Base-by-base conservation (phyloP, 2,888 invertebrate genomes). In the Leucophenga montana region DNA sequence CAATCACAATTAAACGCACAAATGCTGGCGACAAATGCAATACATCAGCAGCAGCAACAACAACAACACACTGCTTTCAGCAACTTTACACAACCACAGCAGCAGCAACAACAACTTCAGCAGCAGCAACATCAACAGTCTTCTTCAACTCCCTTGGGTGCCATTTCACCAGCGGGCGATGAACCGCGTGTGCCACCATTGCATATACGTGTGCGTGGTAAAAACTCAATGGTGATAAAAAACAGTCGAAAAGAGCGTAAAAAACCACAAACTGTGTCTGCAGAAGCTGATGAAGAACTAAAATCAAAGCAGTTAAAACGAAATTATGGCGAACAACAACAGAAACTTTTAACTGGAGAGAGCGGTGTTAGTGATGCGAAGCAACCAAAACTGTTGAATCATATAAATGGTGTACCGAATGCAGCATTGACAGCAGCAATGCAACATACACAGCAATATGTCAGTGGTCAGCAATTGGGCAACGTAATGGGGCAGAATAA, bases 181-280 rank as follows among this genome's bases (percentile, higher is more conserved):
- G 95, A 95, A 80, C 92, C 94, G 8, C 90, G 95, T 68, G 97
- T 97, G 61, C 96, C 97, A 9, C 97, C 96, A 1, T 89, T 96
- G 72, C 96, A 96, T 87, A 96, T 97, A 80, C 95, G 95, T 70
- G 89, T 97, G 54, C 91, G 96, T 71, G 86, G 86, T 16, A 91
- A 95, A 70, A 95, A 95, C 86, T 95, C 95, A 0, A 95, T 95
- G 53, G 95, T 96, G 62, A 95, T 95, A 78, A 94, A 93, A 83
- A 93, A 93, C 85, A 93, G 94, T 65, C 94, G 94, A 79, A 93
- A 93, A 78, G 91, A 92, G 71, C 90, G 92, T 79, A 92, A 91
- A 82, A 92, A 92, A 81, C 88, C 90, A 13, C 79, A 79, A 33
- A 87, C 86, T 72, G 89, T 89, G 8, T 56, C 16, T n/a, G 64